These are phyloP conservation scores for Drosophila robusta DNA, from an alignment of 2,888 invertebrate genomes.

Conservation along the genomic window DNA sequence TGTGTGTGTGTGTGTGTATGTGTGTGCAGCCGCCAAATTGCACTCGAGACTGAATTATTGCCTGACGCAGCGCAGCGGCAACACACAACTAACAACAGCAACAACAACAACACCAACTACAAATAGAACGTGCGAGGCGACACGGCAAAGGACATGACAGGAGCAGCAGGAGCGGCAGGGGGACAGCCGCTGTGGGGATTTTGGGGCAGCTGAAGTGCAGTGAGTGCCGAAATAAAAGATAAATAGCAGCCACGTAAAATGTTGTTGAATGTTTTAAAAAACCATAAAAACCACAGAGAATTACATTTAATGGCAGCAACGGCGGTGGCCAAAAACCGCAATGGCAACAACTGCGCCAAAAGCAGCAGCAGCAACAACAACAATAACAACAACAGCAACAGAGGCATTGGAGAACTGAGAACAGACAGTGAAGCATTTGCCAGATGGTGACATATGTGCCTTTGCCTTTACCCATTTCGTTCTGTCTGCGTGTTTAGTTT, in stretches of 20 bases:
- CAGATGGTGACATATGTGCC: conserved; percentile 49
- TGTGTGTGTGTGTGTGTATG: conserved; percentile 30
- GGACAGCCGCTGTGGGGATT: not conserved
- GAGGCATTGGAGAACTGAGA: conserved; percentile 1
- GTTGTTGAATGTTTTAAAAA: conserved; percentile 81
- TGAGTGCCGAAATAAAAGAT: conserved; percentile 75
- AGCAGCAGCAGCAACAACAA: conserved; percentile 33
- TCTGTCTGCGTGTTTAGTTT: conserved; percentile 43
- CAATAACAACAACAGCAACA: conserved; percentile 11
- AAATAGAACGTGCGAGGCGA: conserved; percentile 54
- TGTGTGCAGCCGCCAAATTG: conserved; percentile 63
- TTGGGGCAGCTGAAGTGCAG: conserved; percentile 36
- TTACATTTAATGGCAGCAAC: conserved; percentile 76
- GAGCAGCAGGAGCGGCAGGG: conserved; percentile 9
- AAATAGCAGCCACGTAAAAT: conserved; percentile 82
- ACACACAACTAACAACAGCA: conserved; percentile 40
- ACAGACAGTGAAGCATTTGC: conserved; percentile 36
- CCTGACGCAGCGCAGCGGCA: conserved; percentile 59
- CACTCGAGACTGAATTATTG: conserved; percentile 81
- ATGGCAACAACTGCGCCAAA: conserved; percentile 62
- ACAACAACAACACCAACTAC: conserved; percentile 23
- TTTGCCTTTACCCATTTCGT: conserved; percentile 11
- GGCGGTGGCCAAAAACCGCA: conserved; percentile 60
- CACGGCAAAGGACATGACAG: conserved; percentile 47
- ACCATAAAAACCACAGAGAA: conserved; percentile 81